Evolutionary conservation across 2,888 invertebrate genomes (phyloP).

Genomic region (Coelopa pilipes): DNA sequence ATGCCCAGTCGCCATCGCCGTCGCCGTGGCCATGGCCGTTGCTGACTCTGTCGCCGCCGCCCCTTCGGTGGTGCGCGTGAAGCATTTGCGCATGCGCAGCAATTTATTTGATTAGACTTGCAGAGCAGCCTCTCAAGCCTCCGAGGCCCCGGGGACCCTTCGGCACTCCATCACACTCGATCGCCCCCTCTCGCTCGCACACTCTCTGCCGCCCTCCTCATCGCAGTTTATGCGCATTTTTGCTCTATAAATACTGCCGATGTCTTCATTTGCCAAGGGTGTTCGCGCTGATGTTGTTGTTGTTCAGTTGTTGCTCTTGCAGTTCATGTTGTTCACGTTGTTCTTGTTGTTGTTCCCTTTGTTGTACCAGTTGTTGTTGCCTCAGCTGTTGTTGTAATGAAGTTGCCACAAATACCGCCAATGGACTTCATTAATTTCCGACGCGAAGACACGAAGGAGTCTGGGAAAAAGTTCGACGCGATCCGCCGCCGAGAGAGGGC

Average conservation of each 20-base stretch:
- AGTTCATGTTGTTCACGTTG: not conserved
- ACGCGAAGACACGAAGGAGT: not conserved
- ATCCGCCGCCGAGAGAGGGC: not conserved
- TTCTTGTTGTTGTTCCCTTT: not conserved
- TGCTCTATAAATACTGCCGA: constrained; percentile 30
- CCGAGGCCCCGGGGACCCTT: not conserved
- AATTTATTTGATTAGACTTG: constrained; percentile 49
- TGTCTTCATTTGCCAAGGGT: constrained; percentile 13
- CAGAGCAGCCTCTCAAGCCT: constrained; percentile 39
- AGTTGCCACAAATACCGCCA: constrained; percentile 24
- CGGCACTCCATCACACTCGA: no score
- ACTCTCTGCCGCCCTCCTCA: not conserved
- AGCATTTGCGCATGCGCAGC: constrained; percentile 36
- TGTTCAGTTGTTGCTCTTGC: not conserved
- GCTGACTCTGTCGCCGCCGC: not conserved
- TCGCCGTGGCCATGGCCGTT: not conserved
- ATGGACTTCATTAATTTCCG: constrained; percentile 35
- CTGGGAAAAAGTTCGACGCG: not conserved
- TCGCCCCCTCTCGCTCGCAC: not conserved
- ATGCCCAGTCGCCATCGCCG: not conserved
- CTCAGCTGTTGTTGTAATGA: constrained; percentile 6
- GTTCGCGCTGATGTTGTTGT: no score
- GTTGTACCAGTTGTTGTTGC: not conserved
- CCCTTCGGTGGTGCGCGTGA: not conserved
- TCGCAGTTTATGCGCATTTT: constrained; percentile 33